Base-by-base conservation (phyloP, 2,797 vertebrate species). In the Columba guinea region DNA sequence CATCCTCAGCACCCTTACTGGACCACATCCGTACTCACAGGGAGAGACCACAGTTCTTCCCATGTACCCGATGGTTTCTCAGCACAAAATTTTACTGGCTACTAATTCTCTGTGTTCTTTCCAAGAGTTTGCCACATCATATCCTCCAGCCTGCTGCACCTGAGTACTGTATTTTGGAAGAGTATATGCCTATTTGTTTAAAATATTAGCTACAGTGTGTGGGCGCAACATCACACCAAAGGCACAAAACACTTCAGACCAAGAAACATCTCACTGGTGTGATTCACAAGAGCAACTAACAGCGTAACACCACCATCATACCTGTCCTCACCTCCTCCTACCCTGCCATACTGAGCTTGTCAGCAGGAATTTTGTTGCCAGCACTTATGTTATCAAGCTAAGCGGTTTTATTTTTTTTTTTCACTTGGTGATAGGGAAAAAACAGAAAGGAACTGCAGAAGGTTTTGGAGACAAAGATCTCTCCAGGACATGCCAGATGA, bases 321-420 rank as follows among this genome's bases (percentile, higher is more conserved):
- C 93, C 94, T 89, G 75, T 92, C 93, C 81, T 89, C 78, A 3
- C 85, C 93, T 89, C 80, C 90, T 94, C 95, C 95, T 60, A 89
- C 75, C 48, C 41, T 5, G 63, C 44, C 39, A 71, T n/a, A 73
- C 55, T 60, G 49, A 68, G 64, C 81, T 62, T 87, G 60, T 94
- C 94, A 93, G 68, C 8, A 2, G 41, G 68, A 91, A 90, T 94
- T 84, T 58, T 86, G 52, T 79, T 9, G 0, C 59, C 46, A 81
- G n/a, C 27, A n/a, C 68, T 88, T 84, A 32, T 20, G 32, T 76
- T 88, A 76, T 30, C 0, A 11, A 95, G 81, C 28, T 82, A 90
- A 86, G 30, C 49, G 52, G 32, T 83, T 92, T 80, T 84, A n/a
- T 58, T 70, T 93, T 95, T 91, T 84, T 85, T 84, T 85, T 1